Evolutionary conservation across 2,888 invertebrate genomes (phyloP), one percentile per base, ranked within the genome.

Genomic region (Blera fallax): DNA sequence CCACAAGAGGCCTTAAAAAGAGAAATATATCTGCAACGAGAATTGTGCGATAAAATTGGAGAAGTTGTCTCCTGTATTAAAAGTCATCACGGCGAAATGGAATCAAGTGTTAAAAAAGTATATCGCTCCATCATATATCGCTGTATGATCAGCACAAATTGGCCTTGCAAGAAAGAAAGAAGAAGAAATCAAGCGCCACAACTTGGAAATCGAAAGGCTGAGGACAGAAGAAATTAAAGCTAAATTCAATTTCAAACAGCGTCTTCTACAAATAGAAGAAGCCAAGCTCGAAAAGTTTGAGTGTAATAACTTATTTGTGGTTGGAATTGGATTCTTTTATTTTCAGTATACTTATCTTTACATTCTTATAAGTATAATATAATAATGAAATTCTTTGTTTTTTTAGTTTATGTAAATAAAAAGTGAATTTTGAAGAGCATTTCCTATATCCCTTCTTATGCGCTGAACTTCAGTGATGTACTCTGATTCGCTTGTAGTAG

Each of bases 1-100:
- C 56, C 64, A 64, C 32, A 43, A 37, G 40, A 54, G n/a, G 14
- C 54, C n/a, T 62, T 70, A 58, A 34, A 52, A 72, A 32, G 62
- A 54, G 21, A 54, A 54, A 43, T 50, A 43, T 5, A 18, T 40
- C 64, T 54, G 40, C 18, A 29, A 43, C 18, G 16, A 21, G 40
- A 27, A 70, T 32, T 43, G 32, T 62, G 32, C 50, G 65, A 58
- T 21, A 50, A 8, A 50, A 50, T 21, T 50, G 21, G 11, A 50
- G 48, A 50, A 50, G 24, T 24, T 50, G 48, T 50, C 48, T 45
- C 11, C 21, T 8, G 18, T 18, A 45, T 8, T 45, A 18, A 45
- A 45, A 18, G 18, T 7, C 18, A 24, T 52, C 4, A 24, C 24
- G 11, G 48, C 18, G 10, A 8, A 18, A 14, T 3, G 27, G n/a